These are phyloP conservation scores for Mus minutoides DNA, from an alignment of 2,797 vertebrate species.

Conservation along the genomic window DNA sequence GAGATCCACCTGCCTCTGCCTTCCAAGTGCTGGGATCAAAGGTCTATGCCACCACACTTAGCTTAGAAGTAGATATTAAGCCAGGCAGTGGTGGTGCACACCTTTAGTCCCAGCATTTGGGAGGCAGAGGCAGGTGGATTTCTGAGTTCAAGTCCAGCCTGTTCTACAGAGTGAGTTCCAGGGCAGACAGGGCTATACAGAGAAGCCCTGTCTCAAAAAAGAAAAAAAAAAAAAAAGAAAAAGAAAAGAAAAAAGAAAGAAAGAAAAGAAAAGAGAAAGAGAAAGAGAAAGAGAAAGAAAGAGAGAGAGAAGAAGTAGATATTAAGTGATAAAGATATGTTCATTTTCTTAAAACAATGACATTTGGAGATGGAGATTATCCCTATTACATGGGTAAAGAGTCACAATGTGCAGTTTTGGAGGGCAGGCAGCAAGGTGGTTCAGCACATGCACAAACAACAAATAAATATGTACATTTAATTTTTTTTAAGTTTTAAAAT, in stretches of 20 bases:
- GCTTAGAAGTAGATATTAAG: too few species aligned
- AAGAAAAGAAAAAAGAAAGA: too few species aligned
- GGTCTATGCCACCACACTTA: not conserved
- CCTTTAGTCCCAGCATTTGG: too few species aligned
- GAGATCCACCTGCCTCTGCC: not conserved
- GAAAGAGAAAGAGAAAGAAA: too few species aligned
- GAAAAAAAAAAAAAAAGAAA: too few species aligned
- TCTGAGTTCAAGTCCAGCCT: too few species aligned
- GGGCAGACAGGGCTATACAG: too few species aligned
- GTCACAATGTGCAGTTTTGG: not conserved
- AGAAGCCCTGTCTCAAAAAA: too few species aligned
- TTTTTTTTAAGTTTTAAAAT: not conserved
- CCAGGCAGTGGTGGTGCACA: too few species aligned
- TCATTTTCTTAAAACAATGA: not conserved
- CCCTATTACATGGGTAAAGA: not conserved
- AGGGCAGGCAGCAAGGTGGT: not conserved
- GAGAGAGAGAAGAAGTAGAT: not conserved
- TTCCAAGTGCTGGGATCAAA: not conserved
- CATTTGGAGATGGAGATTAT: not conserved
- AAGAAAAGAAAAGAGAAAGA: too few species aligned
- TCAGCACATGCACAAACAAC: not conserved
- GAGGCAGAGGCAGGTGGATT: too few species aligned
- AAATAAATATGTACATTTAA: not conserved
- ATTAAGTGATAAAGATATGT: not conserved
- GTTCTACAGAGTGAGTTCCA: too few species aligned